These are phyloP conservation scores for Pelobates fuscus DNA, from an alignment of 2,113 vertebrate genomes.

Conservation along the genomic window DNA sequence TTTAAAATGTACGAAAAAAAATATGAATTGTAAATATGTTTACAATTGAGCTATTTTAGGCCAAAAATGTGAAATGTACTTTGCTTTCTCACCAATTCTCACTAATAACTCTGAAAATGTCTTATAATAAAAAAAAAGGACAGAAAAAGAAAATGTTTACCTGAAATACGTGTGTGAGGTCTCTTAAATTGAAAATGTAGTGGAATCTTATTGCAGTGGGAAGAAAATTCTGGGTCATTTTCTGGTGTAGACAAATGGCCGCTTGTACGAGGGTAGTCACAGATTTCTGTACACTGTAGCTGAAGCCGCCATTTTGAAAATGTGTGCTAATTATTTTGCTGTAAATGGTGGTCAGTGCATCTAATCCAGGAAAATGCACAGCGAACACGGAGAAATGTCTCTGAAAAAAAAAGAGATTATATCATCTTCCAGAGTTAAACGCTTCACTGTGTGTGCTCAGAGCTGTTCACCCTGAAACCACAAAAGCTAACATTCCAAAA, in stretches of 20 bases:
- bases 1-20: too few species aligned
- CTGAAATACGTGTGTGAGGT: constrained; percentile 72
- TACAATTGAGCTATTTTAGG: too few species aligned
- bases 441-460: too few species aligned
- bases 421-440: too few species aligned
- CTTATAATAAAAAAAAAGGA: too few species aligned
- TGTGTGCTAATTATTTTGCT: constrained; percentile 72
- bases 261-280: constrained; percentile 66
- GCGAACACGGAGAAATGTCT: constrained; percentile 80
- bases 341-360: constrained; percentile 69
- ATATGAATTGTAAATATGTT: too few species aligned
- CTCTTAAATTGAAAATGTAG: constrained; percentile 77
- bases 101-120: too few species aligned
- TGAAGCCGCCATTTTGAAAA: constrained; percentile 75
- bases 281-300: constrained; percentile 72
- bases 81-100: too few species aligned
- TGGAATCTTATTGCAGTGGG: constrained; percentile 74
- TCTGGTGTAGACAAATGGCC: constrained; percentile 76
- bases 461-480: too few species aligned
- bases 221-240: constrained; percentile 79
- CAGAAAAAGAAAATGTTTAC: constrained; percentile 49
- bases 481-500: too few species aligned
- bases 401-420: constrained; percentile 56
- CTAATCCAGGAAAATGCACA: constrained; percentile 65
- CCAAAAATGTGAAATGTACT: too few species aligned